Evolutionary conservation across 2,888 invertebrate genomes (phyloP).

Genomic region (Eupithecia subumbrata): DNA sequence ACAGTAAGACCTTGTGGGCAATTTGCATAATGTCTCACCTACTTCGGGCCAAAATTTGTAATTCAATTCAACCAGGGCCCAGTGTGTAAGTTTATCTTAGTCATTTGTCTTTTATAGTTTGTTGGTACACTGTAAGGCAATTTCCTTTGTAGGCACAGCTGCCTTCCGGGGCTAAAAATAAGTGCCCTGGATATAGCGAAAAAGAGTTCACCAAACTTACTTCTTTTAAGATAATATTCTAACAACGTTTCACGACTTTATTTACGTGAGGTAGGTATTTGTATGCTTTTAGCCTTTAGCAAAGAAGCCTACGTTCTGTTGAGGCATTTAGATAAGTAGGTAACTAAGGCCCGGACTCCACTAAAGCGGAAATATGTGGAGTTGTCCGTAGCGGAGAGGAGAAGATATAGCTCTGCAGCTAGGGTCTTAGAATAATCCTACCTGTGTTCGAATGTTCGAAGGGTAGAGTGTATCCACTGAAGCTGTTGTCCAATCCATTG

Average conservation of each 20-base stretch:
- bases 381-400: no score
- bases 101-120: conserved; percentile 47
- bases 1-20: conserved; percentile 44
- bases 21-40: conserved; percentile 67
- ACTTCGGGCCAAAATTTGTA: conserved; percentile 58
- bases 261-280: not conserved
- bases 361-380: no score
- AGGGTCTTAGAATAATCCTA: no score
- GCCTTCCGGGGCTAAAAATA: conserved; percentile 21
- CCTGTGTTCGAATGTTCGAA: no score
- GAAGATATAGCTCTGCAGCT: no score
- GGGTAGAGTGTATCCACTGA: no score
- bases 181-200: conserved; percentile 11
- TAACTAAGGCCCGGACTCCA: not conserved
- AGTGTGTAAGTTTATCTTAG: conserved; percentile 48
- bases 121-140: conserved; percentile 47
- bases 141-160: conserved; percentile 22
- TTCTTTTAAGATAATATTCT: conserved; percentile 2
- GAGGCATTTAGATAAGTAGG: not conserved
- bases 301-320: no score
- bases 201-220: not conserved
- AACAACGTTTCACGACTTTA: not conserved
- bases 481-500: no score
- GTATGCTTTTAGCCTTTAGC: not conserved
- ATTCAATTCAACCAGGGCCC: conserved; percentile 59